These are phyloP conservation scores for Cryptus armator DNA, from an alignment of 2,888 invertebrate species.

Conservation along the genomic window DNA sequence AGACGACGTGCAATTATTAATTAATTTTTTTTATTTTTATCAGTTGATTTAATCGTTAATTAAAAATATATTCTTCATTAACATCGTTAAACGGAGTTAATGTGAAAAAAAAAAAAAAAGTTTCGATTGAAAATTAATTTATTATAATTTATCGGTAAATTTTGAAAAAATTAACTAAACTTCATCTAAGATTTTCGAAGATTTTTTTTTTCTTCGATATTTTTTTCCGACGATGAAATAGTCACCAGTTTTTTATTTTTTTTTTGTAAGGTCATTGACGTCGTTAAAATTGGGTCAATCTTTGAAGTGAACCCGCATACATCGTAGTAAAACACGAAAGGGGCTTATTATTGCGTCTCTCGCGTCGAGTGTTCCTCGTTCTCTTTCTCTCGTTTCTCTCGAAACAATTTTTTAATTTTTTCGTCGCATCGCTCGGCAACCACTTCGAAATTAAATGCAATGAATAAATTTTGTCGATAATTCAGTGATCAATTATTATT, in stretches of 20 bases:
- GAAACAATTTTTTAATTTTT: neutral
- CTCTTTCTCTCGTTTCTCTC: neutral
- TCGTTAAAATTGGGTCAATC: neutral
- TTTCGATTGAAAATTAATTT: neutral
- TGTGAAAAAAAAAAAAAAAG: no score
- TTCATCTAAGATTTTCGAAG: no score
- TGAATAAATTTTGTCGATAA: no score
- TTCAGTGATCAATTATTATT: no score
- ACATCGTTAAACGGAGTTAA: neutral
- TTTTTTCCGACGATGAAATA: neutral
- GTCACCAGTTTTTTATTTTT: neutral
- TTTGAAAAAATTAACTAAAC: neutral
- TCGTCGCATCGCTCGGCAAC: no score
- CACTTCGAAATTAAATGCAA: no score
- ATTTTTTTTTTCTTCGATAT: neutral
- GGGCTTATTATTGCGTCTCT: neutral
- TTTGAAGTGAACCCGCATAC: neutral
- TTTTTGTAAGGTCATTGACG: constrained; percentile 5
- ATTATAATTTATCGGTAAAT: neutral
- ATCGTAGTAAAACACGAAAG: neutral
- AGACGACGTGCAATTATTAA: neutral
- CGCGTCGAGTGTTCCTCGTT: neutral
- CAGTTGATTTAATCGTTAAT: neutral
- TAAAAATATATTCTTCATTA: neutral
- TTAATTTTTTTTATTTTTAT: neutral